phyloP scores from a whole-genome alignment of 2,888 invertebrate genomes.

The Zootermopsis nevadensis region DNA sequence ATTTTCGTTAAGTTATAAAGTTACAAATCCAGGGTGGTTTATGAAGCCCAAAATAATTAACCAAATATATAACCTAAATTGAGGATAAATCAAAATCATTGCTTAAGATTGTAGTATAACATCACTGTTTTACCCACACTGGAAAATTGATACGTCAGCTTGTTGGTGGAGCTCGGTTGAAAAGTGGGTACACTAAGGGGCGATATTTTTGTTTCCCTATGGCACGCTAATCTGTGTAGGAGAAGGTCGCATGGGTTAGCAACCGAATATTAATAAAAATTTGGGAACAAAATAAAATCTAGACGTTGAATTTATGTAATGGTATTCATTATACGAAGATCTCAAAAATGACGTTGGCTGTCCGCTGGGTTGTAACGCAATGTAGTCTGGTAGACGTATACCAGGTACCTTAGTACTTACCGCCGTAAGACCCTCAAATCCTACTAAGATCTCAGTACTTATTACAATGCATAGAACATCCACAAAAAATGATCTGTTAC shows the following conservation, averaged over 20 bases:
- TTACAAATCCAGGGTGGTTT: not conserved
- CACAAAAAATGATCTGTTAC: too few relatives aligned
- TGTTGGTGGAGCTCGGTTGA: not conserved
- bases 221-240: not conserved
- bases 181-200: not conserved
- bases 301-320: not conserved
- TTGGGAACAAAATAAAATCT: not conserved
- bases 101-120: not conserved
- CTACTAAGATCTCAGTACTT: too few relatives aligned
- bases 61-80: not conserved
- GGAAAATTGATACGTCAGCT: not conserved
- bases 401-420: too few relatives aligned
- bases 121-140: not conserved
- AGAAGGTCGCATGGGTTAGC: not conserved
- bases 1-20: not conserved
- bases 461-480: too few relatives aligned
- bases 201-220: not conserved
- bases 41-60: not conserved
- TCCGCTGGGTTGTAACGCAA: too few relatives aligned
- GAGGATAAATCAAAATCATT: not conserved
- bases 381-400: too few relatives aligned
- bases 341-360: too few relatives aligned
- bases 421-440: too few relatives aligned
- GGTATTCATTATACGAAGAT: too few relatives aligned
- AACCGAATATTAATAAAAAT: constrained; percentile 7